Conservation (phyloP, 2,113 vertebrate genomes). For the Proterorhinus semilunaris region DNA sequence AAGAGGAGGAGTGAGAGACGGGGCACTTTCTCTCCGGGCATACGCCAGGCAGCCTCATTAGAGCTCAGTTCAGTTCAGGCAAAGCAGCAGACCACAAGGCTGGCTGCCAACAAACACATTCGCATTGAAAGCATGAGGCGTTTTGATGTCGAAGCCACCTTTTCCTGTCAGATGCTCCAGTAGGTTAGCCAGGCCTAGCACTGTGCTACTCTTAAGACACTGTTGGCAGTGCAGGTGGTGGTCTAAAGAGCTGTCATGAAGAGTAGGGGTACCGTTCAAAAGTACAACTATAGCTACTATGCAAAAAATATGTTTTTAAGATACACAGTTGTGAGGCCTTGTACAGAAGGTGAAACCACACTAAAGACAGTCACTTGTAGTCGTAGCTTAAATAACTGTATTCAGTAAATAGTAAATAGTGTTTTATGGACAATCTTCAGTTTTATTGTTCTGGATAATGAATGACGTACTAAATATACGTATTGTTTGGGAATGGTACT, state of each 20-base stretch:
- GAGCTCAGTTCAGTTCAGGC: conserved; percentile 56
- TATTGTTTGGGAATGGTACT: too few species aligned
- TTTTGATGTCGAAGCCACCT: conserved; percentile 42
- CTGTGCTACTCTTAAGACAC: conserved; percentile 45
- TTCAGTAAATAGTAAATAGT: too few species aligned
- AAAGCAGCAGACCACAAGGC: conserved; percentile 38
- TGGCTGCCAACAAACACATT: conserved; percentile 47
- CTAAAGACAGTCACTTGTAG: too few species aligned
- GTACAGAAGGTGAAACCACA: too few species aligned
- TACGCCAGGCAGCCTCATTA: conserved; percentile 69
- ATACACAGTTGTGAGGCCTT: too few species aligned
- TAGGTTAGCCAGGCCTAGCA: conserved; percentile 45
- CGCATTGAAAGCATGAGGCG: conserved; percentile 30
- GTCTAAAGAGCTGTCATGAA: conserved; percentile 34
- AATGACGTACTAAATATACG: too few species aligned
- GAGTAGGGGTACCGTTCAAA: too few species aligned
- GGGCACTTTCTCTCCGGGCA: conserved; percentile 41
- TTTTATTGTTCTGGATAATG: too few species aligned
- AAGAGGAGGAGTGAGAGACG: conserved; percentile 41
- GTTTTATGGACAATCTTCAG: too few species aligned
- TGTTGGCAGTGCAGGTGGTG: conserved; percentile 55
- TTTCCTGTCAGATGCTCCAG: conserved; percentile 51
- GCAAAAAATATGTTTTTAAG: too few species aligned
- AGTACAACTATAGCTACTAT: too few species aligned
- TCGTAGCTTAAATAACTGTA: too few species aligned